Conservation (phyloP, 2,113 vertebrate genomes). For the Pardalotus punctatus region DNA sequence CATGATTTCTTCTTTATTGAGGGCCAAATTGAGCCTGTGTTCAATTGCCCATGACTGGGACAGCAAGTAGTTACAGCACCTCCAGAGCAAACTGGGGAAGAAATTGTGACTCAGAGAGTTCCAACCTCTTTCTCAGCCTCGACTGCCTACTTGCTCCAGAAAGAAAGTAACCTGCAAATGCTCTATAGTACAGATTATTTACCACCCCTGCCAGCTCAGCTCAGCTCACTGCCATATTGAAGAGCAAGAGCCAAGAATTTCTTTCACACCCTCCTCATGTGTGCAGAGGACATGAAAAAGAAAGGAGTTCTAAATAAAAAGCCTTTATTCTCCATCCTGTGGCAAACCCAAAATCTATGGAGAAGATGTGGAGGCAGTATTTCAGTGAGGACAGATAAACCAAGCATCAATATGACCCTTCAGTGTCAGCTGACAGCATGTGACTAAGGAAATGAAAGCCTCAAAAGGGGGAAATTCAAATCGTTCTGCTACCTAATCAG, state of each 20-base stretch:
- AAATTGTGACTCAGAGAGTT: slow-evolving; percentile 39
- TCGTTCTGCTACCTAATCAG: not conserved
- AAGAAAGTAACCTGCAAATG: slow-evolving; percentile 28
- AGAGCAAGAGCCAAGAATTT: not conserved
- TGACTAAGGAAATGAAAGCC: not conserved
- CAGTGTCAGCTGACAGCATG: not conserved
- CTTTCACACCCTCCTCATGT: slow-evolving; percentile 5
- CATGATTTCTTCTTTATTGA: slow-evolving; percentile 66
- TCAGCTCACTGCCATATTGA: not conserved
- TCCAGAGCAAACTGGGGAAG: not conserved
- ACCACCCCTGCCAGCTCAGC: slow-evolving; percentile 22
- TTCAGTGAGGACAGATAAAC: not conserved
- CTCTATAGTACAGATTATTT: slow-evolving; percentile 1
- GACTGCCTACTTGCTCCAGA: slow-evolving; percentile 39
- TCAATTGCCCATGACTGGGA: slow-evolving; percentile 54
- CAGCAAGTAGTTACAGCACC: slow-evolving; percentile 30
- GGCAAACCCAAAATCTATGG: not conserved
- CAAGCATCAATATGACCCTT: not conserved
- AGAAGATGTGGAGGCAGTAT: not conserved
- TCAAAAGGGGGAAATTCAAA: not conserved
- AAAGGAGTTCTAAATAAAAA: not conserved
- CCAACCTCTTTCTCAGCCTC: not conserved
- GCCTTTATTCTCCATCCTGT: not conserved
- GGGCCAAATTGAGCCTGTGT: slow-evolving; percentile 52
- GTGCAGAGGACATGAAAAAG: slow-evolving; percentile 5